phyloP scores from a whole-genome alignment of 2,113 vertebrate genomes.

The Bubo bubo region DNA sequence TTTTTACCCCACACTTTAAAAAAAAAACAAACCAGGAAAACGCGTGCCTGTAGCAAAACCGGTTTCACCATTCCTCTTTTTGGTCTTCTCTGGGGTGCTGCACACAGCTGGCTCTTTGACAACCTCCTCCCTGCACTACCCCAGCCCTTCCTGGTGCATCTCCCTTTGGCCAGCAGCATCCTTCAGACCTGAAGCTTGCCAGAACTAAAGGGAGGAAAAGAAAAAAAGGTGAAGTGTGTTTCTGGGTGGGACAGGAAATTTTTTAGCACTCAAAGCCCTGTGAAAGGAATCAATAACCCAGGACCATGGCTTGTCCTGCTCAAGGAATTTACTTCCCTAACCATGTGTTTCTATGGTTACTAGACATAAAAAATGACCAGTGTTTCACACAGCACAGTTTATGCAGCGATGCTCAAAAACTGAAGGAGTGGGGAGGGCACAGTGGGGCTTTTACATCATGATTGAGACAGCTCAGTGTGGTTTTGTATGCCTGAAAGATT shows the following conservation, averaged over 20 bases:
- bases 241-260: not conserved
- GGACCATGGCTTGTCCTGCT: not conserved
- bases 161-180: not conserved
- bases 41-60: not conserved
- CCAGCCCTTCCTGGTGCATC: not conserved
- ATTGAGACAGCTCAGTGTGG: rapidly evolving
- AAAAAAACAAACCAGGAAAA: not conserved
- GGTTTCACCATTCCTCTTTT: not conserved
- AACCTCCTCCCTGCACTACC: no score
- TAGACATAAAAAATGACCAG: not conserved
- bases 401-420: rapidly evolving
- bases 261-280: not conserved
- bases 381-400: not conserved
- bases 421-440: not conserved
- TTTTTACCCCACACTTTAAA: not conserved
- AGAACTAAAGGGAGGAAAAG: not conserved
- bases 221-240: rapidly evolving
- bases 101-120: not conserved
- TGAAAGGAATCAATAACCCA: not conserved
- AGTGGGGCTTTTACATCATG: rapidly evolving
- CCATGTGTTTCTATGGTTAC: not conserved
- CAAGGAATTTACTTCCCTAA: not conserved
- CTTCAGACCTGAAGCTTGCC: not conserved
- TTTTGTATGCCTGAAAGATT: not conserved
- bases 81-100: not conserved